Evolutionary conservation across 2,888 invertebrate species (phyloP).

Genomic region (Noctuana brunneofusca): DNA sequence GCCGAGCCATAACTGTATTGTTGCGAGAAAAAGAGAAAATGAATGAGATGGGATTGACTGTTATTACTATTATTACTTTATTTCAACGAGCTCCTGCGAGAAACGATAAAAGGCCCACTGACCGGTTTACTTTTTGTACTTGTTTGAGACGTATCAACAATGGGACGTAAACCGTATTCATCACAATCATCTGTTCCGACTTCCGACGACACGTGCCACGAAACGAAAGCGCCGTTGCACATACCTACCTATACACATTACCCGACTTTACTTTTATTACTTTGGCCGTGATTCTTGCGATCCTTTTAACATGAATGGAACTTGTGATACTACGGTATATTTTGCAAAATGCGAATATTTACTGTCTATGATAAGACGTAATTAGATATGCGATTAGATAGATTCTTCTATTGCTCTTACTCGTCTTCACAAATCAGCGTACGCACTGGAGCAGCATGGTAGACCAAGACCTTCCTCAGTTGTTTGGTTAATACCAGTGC

Average conservation of each 20-base stretch:
- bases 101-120: constrained; percentile 74
- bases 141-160: constrained; percentile 71
- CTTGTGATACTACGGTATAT: constrained; percentile 6
- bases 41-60: constrained; percentile 75
- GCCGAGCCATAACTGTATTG: constrained; percentile 73
- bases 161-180: constrained; percentile 78
- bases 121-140: constrained; percentile 80
- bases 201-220: constrained; percentile 60
- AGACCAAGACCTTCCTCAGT: no score
- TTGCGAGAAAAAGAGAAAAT: constrained; percentile 76
- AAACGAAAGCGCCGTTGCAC: constrained; percentile 39
- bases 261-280: constrained; percentile 35
- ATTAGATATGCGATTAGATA: not conserved
- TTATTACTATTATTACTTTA: constrained; percentile 80
- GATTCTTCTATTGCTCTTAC: no score
- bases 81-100: constrained; percentile 72
- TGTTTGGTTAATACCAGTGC: no score
- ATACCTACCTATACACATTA: constrained; percentile 7
- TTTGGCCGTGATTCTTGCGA: constrained; percentile 25
- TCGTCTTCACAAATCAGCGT: no score
- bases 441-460: no score
- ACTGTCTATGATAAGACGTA: not conserved
- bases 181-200: constrained; percentile 70
- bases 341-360: not conserved
- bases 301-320: constrained; percentile 17